Evolutionary conservation across 2,797 vertebrate species (phyloP).

Genomic region (Rousettus madagascariensis): DNA sequence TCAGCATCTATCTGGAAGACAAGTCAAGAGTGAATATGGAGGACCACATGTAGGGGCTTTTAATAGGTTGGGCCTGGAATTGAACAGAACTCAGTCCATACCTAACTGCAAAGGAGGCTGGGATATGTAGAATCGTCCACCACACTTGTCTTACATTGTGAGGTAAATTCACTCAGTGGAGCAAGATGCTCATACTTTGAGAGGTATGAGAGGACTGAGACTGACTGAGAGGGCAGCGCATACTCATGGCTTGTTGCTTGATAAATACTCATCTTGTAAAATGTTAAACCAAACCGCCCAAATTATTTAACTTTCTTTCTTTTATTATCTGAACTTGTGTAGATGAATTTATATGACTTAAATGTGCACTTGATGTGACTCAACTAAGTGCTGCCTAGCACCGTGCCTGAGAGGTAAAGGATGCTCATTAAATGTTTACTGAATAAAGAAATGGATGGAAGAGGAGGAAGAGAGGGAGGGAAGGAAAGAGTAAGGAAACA

Average conservation of each 20-base stretch:
- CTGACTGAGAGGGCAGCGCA: rapidly evolving
- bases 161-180: neutral
- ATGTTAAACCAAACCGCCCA: neutral
- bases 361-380: neutral
- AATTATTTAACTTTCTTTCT: neutral
- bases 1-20: neutral
- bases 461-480: neutral
- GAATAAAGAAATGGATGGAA: neutral
- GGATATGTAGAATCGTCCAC: no score
- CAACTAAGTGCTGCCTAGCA: neutral
- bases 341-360: neutral
- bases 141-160: neutral
- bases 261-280: neutral
- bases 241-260: neutral
- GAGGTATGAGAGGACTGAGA: neutral
- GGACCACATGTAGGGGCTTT: neutral
- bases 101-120: neutral
- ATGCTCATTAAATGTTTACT: neutral
- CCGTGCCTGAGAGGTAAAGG: neutral
- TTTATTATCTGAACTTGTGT: neutral
- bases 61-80: neutral
- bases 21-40: neutral
- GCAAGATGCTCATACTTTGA: neutral
- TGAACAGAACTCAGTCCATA: neutral
- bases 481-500: no score